These are phyloP conservation scores for Caenorhabditis imperialis DNA, from an alignment of 2,888 invertebrate genomes.

Conservation along the genomic window DNA sequence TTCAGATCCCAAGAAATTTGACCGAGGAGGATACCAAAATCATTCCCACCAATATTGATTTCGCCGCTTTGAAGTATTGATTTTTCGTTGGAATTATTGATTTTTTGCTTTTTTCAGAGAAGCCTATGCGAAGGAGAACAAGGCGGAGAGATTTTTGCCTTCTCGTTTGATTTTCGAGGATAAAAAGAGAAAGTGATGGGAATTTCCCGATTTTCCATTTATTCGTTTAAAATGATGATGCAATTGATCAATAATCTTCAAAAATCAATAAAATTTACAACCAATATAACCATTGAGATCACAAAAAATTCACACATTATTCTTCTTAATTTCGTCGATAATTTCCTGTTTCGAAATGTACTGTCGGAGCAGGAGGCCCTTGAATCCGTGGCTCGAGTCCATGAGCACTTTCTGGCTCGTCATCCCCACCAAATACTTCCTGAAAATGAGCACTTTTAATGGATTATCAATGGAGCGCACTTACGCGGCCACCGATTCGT, in stretches of 20 bases:
- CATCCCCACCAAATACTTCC: conserved; percentile 33
- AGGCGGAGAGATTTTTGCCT: conserved; percentile 48
- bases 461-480: not conserved
- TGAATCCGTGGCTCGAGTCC: conserved; percentile 3
- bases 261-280: conserved; percentile 1
- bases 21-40: conserved; percentile 55
- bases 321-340: conserved; percentile 6
- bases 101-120: conserved; percentile 28
- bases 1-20: conserved; percentile 34
- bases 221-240: too few relatives aligned
- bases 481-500: conserved; percentile 23
- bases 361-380: conserved; percentile 12
- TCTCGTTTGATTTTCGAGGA: conserved; percentile 41
- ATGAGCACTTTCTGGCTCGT: conserved; percentile 13
- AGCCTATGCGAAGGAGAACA: conserved; percentile 53
- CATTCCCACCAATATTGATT: conserved; percentile 54
- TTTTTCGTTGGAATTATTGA: too few relatives aligned
- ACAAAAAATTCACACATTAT: too few relatives aligned
- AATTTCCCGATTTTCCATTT: too few relatives aligned
- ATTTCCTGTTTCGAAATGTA: conserved; percentile 9
- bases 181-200: conserved; percentile 12
- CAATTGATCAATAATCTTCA: conserved; percentile 20
- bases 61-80: conserved; percentile 52
- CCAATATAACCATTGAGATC: too few relatives aligned
- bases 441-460: conserved; percentile 2